Base-by-base conservation (phyloP, 2,797 vertebrate species). In the Poecilia gillii region DNA sequence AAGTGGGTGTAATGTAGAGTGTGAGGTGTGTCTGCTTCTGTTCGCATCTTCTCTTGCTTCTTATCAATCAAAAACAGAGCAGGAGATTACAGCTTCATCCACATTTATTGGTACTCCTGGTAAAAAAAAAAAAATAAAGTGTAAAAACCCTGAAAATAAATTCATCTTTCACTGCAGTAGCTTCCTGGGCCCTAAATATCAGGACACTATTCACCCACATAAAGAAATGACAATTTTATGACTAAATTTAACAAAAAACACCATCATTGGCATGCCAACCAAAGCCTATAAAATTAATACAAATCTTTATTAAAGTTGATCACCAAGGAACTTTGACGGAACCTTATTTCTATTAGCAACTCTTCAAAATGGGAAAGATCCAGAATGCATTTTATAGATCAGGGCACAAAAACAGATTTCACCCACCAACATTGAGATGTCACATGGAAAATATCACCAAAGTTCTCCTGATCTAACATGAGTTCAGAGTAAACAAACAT, bases 1-100 rank as follows among this genome's bases (percentile, higher is more conserved):
- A 86, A 80, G 59, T 62, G 78, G 73, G 76, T 79, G 87, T 81
- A 75, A 80, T 57, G 76, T 55, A 20, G 43, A 85, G 59, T 16
- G 3, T 36, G 47, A 79, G 12, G 11, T 72, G 81, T 75, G 28
- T 73, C 4, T 70, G 36, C 36, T 59, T 47, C 20, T 45, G 20
- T 25, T 66, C 64, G 12, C 64, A 9, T 66, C 73, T 74, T 49
- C 18, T 49, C 6, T 33, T 75, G 45, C 41, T 36, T 20, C 20
- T 18, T 14, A 3, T 43, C 11, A 49, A 75, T 1, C 1, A n/a
- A n/a, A 47, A 28, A 18, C 33, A 43, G 25, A 55, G 51, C 39
- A 31, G 14, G 14, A 70, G 18, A 39, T 66, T 64, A 64, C 31
- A 64, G 62, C 31, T 33, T 16, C 62, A 39, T 39, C 39, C 39